phyloP scores from a whole-genome alignment of 2,888 invertebrate species.

The Zaprionus obscuricornis region DNA sequence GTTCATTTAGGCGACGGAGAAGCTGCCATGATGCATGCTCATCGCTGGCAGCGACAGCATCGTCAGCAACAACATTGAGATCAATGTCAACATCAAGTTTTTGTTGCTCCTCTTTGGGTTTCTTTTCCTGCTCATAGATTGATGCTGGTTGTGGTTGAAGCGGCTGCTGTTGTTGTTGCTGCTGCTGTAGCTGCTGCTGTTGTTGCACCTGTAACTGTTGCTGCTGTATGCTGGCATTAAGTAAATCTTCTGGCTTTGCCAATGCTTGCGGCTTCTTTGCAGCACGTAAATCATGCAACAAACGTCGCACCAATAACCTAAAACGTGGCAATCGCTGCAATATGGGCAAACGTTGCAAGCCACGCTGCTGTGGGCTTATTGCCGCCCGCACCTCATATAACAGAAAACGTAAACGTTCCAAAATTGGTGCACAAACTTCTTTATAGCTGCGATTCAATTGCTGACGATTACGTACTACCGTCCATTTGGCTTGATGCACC shows the following conservation, averaged over 20 bases:
- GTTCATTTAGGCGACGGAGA: slow-evolving; percentile 81
- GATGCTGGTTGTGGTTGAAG: too few relatives aligned
- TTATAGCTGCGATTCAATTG: slow-evolving; percentile 96
- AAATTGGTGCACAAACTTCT: slow-evolving; percentile 96
- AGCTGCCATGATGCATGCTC: slow-evolving; percentile 76
- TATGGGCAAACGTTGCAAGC: slow-evolving; percentile 87
- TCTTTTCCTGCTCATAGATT: slow-evolving; percentile 59
- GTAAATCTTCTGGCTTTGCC: slow-evolving; percentile 88
- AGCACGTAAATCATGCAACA: slow-evolving; percentile 86
- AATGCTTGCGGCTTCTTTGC: slow-evolving; percentile 84
- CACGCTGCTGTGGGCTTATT: slow-evolving; percentile 89
- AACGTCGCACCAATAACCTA: slow-evolving; percentile 86
- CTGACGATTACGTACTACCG: slow-evolving; percentile 94
- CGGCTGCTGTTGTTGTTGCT: slow-evolving; percentile 27
- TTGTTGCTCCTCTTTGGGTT: slow-evolving; percentile 56
- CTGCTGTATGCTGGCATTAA: slow-evolving; percentile 88
- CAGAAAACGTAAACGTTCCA: slow-evolving; percentile 94
- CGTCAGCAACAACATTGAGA: too few relatives aligned
- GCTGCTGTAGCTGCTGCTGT: slow-evolving; percentile 52
- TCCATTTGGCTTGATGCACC: slow-evolving; percentile 96
- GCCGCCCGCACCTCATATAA: slow-evolving; percentile 96
- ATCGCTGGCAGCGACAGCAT: too few relatives aligned
- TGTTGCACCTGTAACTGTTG: slow-evolving; percentile 77
- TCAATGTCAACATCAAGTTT: too few relatives aligned
- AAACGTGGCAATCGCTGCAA: slow-evolving; percentile 88